A percentile compares a stretch with the other conserved stretches of the same genome.
Conservation (phyloP, 2,797 vertebrate species). For the Nyctalus aviator region DNA sequence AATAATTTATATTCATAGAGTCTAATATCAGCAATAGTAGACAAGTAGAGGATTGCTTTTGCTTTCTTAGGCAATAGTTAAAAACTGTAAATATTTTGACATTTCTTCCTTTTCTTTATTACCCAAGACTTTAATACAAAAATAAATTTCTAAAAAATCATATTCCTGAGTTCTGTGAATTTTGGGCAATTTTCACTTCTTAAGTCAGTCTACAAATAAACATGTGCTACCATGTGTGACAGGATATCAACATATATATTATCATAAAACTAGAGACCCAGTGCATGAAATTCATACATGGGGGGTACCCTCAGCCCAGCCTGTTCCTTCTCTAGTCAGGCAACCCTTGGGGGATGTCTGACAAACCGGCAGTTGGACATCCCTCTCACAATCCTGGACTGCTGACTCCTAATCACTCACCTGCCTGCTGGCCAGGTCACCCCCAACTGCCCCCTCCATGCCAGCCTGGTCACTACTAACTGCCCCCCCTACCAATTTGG, state of each 20-base stretch:
- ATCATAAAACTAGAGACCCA: too few species aligned
- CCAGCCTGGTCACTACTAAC: too few species aligned
- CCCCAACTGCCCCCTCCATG: too few species aligned
- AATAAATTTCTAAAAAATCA: neutral
- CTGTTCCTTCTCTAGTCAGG: too few species aligned
- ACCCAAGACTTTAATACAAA: neutral
- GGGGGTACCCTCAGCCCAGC: too few species aligned
- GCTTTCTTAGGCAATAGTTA: neutral
- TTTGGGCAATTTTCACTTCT: neutral
- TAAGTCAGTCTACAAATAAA: constrained; percentile 14
- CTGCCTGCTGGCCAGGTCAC: too few species aligned
- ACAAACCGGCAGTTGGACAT: too few species aligned
- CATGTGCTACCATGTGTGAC: neutral
- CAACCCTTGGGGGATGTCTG: too few species aligned
- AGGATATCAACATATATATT: neutral
- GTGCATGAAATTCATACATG: too few species aligned
- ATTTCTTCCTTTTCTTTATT: constrained; percentile 33
- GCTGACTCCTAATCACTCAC: too few species aligned
- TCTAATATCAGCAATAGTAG: neutral
- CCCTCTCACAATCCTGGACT: too few species aligned
- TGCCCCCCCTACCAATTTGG: too few species aligned
- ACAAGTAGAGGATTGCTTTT: neutral
- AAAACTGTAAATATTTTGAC: neutral
- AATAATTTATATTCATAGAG: neutral
- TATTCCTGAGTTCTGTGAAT: neutral